Evolutionary conservation across 1,140 invertebrate species (phyloP), one percentile per base, ranked within the genome.

Genomic region (Sinella curviseta): DNA sequence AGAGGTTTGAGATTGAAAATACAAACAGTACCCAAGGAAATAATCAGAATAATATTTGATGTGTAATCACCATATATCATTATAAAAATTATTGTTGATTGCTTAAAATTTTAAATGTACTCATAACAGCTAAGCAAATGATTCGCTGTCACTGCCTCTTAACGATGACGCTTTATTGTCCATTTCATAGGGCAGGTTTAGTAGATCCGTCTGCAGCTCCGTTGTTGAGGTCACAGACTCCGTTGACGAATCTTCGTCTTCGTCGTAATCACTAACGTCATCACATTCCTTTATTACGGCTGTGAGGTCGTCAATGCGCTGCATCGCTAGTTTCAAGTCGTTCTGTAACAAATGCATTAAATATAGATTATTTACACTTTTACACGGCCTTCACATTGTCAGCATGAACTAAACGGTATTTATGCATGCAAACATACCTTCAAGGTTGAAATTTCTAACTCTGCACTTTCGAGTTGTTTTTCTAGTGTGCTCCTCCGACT

Each of bases 291-390:
- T 92, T 85, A 95, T 92, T n/a, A 94, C 94, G 83, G 92, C 90
- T 84, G 95, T 94, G 12, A 96, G 86, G 86, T 95, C 94, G 70
- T 94, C 92, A 80, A 95, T 94, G 84, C 94, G 88, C 85, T 95
- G 93, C 82, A 95, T 87, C 4, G 94, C 94, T 83, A 95, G 87
- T 77, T 93, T 90, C 30, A 95, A 88, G 87, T 95, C 94, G 74
- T 92, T 87, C 80, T 89, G 88, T 16, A n/a, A 35, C 85, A 67
- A 76, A n/a, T n/a, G n/a, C n/a, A n/a, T n/a, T n/a, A n/a, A 84
- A 55, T 77, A 26, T 16, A 74, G 35, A 60, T 34, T 20, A 26
- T 17, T 31, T 30, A 70, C 8, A 60, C n/a, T n/a, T n/a, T n/a
- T n/a, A 60, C n/a, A 24, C 4, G n/a, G 24, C 55, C 55, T 60